Conservation (phyloP, 2,113 vertebrate species). For the Xenus cinereus region DNA sequence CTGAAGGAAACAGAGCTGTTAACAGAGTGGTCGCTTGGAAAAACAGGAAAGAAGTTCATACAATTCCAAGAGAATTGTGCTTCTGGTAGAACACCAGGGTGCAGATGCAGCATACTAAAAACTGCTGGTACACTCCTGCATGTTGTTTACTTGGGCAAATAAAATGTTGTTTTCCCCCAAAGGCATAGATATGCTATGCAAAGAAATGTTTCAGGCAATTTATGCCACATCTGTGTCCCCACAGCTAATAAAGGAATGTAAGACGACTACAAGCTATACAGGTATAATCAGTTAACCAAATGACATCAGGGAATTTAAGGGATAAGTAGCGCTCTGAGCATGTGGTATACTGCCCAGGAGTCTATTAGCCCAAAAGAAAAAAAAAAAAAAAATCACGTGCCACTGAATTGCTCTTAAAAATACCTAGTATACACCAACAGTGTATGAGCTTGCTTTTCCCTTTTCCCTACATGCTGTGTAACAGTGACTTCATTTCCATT, state of each 20-base stretch:
- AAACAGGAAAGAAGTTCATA: not conserved
- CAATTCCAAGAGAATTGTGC: not conserved
- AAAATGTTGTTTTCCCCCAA: not conserved
- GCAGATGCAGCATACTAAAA: not conserved
- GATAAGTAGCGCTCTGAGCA: not conserved
- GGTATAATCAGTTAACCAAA: not conserved
- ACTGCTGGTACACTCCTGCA: not conserved
- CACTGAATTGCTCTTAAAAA: not conserved
- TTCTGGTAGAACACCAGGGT: not conserved
- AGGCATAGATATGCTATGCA: not conserved
- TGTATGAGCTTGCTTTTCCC: not conserved
- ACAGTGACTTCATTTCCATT: not conserved
- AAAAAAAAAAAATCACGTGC: not conserved
- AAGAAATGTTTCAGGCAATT: not conserved
- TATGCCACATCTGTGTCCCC: not conserved
- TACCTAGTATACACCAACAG: not conserved
- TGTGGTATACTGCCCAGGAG: not conserved
- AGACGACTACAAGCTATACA: not conserved
- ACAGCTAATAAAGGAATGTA: not conserved
- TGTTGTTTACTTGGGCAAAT: not conserved
- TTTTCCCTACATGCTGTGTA: not conserved
- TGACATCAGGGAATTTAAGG: not conserved
- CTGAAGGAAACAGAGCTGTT: not conserved
- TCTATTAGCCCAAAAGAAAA: not conserved
- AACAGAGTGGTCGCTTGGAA: not conserved